Percentiles rank a stretch among this genome's conserved stretches.
These are phyloP conservation scores for Solenodon paradoxus DNA, from an alignment of 2,113 vertebrate species.

Conservation along the genomic window DNA sequence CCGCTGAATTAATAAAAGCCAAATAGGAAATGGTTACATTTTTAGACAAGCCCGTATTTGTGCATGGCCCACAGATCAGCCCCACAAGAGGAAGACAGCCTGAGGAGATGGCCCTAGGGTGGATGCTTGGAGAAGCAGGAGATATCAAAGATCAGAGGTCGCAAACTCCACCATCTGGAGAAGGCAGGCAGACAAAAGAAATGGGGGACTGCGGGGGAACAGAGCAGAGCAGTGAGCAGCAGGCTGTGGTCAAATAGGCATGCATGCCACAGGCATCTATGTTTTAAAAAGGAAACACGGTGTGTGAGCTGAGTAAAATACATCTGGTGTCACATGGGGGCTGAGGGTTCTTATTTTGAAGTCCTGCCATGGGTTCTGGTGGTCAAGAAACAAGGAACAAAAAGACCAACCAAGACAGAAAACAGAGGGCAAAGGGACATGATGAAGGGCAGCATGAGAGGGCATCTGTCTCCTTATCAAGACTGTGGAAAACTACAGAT, in stretches of 20 bases:
- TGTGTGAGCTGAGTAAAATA: not conserved
- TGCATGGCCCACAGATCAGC: not conserved
- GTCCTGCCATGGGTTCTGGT: not conserved
- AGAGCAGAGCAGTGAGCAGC: not conserved
- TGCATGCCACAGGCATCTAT: not conserved
- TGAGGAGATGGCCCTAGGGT: not conserved
- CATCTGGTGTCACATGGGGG: not conserved
- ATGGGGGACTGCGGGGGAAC: not conserved
- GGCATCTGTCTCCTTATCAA: not conserved
- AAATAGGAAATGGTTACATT: not conserved
- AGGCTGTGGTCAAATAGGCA: not conserved
- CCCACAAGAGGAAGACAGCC: no score
- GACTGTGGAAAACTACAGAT: not conserved
- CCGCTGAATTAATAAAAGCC: not conserved
- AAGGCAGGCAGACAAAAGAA: not conserved
- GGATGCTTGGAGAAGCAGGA: not conserved
- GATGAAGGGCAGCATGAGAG: no score
- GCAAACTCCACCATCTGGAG: not conserved
- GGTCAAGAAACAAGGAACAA: not conserved
- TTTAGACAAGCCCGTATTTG: not conserved
- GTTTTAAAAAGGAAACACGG: not conserved
- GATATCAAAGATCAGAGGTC: not conserved
- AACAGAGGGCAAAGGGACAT: not conserved
- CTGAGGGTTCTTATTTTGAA: not conserved
- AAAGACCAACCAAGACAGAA: not conserved